Conservation (phyloP, 1,140 invertebrate genomes). For the Drosophila nasuta region DNA sequence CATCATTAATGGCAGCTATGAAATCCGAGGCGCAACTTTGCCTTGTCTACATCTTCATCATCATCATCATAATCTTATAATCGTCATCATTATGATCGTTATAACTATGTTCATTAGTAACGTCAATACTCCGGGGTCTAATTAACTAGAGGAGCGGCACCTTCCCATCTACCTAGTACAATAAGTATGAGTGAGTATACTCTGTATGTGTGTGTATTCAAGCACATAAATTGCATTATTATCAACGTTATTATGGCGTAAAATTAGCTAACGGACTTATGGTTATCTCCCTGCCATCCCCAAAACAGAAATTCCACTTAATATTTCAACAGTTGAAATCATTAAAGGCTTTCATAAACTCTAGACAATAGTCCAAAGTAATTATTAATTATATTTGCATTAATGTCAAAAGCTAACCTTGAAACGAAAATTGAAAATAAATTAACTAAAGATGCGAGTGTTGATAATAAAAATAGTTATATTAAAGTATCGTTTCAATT, state of each 20-base stretch:
- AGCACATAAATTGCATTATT: slow-evolving; percentile 47
- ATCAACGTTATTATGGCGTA: slow-evolving; percentile 33
- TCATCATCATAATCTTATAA: slow-evolving; percentile 17
- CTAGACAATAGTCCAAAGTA: not conserved
- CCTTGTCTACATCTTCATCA: slow-evolving; percentile 29
- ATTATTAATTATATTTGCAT: too few relatives aligned
- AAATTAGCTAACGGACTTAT: slow-evolving; percentile 28
- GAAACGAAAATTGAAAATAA: not conserved
- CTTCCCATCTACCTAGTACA: not conserved
- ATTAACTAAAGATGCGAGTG: too few relatives aligned
- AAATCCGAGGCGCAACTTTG: slow-evolving; percentile 31
- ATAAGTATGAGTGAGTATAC: not conserved
- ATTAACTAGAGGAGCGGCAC: slow-evolving; percentile 20
- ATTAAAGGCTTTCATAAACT: not conserved
- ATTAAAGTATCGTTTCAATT: not conserved
- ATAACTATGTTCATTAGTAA: slow-evolving; percentile 42
- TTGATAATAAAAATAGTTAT: too few relatives aligned
- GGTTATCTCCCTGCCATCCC: not conserved
- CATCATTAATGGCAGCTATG: slow-evolving; percentile 52
- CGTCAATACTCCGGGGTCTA: slow-evolving; percentile 42
- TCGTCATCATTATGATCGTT: slow-evolving; percentile 23
- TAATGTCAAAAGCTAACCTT: not conserved
- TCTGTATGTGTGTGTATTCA: slow-evolving; percentile 3
- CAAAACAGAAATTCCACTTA: not conserved
- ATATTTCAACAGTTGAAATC: not conserved